Evolutionary conservation across 2,797 vertebrate species (phyloP).

Genomic region (Geotrypetes seraphini): DNA sequence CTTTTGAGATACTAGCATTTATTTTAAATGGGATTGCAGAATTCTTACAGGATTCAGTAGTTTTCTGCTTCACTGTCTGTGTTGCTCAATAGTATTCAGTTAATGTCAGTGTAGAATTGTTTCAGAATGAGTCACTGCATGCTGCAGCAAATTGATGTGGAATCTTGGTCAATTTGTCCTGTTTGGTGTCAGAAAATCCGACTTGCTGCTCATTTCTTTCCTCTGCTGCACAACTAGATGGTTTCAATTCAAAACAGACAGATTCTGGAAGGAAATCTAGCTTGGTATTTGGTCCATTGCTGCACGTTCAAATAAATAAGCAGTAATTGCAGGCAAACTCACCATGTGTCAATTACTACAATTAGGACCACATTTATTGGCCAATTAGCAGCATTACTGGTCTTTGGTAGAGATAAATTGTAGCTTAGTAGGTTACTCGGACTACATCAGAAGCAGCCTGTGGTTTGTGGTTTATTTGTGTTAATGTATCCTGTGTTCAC

Average conservation of each 20-base stretch:
- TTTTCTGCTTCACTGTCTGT: no score
- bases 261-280: background rate
- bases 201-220: background rate
- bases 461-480: background rate
- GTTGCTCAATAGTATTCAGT: background rate
- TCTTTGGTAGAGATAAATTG: slow-evolving; percentile 17
- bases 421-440: background rate
- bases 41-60: no score
- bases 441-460: background rate
- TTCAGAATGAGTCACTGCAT: fast-evolving
- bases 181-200: fast-evolving
- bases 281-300: background rate
- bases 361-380: slow-evolving; percentile 41
- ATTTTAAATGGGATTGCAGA: no score
- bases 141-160: background rate
- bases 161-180: background rate
- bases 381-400: slow-evolving; percentile 48
- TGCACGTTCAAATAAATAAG: slow-evolving; percentile 38
- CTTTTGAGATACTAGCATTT: no score
- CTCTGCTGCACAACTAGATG: fast-evolving
- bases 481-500: background rate
- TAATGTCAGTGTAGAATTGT: no score
- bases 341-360: background rate
- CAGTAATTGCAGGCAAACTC: slow-evolving; percentile 39
- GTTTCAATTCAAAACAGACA: background rate